Conservation (phyloP, 2,113 vertebrate species). For the Phrynosoma platyrhinos region DNA sequence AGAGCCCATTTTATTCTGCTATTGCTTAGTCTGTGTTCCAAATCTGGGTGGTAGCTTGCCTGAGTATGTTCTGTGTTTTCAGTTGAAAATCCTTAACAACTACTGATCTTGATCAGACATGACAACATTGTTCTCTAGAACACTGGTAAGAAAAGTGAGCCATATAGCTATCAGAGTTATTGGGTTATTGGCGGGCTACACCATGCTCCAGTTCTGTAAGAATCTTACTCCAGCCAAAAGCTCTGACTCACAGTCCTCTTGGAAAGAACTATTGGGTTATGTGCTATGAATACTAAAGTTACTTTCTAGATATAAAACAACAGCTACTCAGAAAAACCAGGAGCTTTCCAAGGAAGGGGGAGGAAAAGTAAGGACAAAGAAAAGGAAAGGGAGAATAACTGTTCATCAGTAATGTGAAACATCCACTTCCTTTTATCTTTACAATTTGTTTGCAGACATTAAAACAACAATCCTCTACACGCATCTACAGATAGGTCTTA, state of each 20-base stretch:
- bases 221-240: slow-evolving; percentile 3
- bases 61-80: background rate
- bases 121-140: background rate
- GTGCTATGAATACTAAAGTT: slow-evolving; percentile 20
- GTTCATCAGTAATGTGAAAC: background rate
- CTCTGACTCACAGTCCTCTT: slow-evolving; percentile 11
- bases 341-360: slow-evolving; percentile 18
- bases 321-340: background rate
- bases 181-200: slow-evolving; percentile 4
- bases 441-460: background rate
- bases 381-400: background rate
- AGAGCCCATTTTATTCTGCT: background rate
- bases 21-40: background rate
- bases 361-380: background rate
- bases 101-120: background rate
- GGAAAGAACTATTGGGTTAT: slow-evolving; percentile 10
- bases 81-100: background rate
- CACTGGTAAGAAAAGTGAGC: background rate
- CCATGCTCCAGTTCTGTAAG: background rate
- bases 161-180: background rate
- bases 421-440: background rate
- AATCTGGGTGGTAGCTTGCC: background rate
- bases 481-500: background rate
- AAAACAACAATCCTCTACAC: background rate
- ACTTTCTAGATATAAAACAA: slow-evolving; percentile 17